These are phyloP conservation scores for Tridacna gigas DNA, from an alignment of 2,888 invertebrate species.

Conservation along the genomic window DNA sequence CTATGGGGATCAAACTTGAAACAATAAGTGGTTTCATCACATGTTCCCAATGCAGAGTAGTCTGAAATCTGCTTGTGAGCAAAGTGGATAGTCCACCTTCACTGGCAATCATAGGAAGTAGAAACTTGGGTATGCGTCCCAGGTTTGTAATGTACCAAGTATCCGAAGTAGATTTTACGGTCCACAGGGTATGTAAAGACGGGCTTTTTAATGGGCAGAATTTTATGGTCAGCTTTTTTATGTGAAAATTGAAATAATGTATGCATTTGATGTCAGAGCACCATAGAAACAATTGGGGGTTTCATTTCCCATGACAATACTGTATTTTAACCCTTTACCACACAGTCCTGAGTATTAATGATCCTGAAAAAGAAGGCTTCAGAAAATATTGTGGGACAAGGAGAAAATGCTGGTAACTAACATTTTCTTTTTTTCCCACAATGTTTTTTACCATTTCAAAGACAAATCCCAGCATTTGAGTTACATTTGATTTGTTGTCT, in stretches of 20 bases:
- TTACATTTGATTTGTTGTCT: too few relatives aligned
- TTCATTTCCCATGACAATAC: conserved; percentile 12
- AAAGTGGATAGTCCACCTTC: too few relatives aligned
- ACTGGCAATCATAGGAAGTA: too few relatives aligned
- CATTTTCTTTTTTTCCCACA: too few relatives aligned
- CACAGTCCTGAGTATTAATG: not conserved
- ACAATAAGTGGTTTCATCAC: too few relatives aligned
- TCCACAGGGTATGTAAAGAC: conserved; percentile 26
- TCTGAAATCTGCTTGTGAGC: too few relatives aligned
- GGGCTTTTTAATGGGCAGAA: conserved; percentile 30
- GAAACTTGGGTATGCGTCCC: too few relatives aligned
- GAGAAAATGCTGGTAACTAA: too few relatives aligned
- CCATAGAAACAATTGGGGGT: conserved; percentile 26
- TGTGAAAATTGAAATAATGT: conserved; percentile 25
- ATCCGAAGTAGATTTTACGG: conserved; percentile 33
- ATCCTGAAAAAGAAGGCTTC: not conserved
- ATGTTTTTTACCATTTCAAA: too few relatives aligned
- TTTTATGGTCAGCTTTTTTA: conserved; percentile 33
- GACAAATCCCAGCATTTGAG: too few relatives aligned
- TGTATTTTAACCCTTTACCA: not conserved
- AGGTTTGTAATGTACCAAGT: conserved; percentile 22
- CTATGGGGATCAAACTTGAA: too few relatives aligned
- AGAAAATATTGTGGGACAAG: not conserved
- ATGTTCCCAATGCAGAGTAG: too few relatives aligned
- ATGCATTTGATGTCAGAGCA: conserved; percentile 19